phyloP scores from a whole-genome alignment of 2,113 vertebrate species.

The Sinocyclocheilus anshuiensis region DNA sequence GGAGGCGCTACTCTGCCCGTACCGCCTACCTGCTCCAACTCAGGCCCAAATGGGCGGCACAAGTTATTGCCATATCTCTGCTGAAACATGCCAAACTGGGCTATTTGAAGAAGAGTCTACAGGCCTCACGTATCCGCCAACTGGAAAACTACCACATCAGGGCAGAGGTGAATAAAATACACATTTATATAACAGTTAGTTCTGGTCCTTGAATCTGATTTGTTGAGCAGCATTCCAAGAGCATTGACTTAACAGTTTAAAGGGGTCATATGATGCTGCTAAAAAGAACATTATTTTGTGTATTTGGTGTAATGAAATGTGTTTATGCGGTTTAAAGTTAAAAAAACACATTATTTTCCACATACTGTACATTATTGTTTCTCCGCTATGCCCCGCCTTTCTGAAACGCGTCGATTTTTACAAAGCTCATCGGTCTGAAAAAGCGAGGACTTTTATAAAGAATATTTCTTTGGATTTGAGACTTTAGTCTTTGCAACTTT shows the following conservation, averaged over 20 bases:
- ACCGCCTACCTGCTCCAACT: slow-evolving; percentile 63
- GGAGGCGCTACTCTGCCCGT: slow-evolving; percentile 72
- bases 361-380: too few species aligned
- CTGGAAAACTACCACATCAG: slow-evolving; percentile 84
- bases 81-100: slow-evolving; percentile 67
- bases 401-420: too few species aligned
- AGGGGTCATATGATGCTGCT: too few species aligned
- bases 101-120: slow-evolving; percentile 71
- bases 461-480: too few species aligned
- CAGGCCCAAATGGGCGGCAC: slow-evolving; percentile 78
- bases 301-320: too few species aligned
- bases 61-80: slow-evolving; percentile 78
- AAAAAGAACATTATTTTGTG: too few species aligned
- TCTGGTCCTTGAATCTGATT: not conserved
- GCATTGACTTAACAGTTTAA: not conserved
- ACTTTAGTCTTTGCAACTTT: too few species aligned
- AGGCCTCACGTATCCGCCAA: slow-evolving; percentile 78
- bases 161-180: slow-evolving; percentile 79
- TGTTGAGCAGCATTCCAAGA: not conserved
- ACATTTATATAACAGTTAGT: not conserved
- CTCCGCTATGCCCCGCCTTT: too few species aligned
- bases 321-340: too few species aligned
- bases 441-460: too few species aligned
- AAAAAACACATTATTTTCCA: too few species aligned
- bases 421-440: too few species aligned